Evolutionary conservation across 2,797 vertebrate genomes (phyloP), one percentile per base, ranked within the genome.

Genomic region (Lemur catta): DNA sequence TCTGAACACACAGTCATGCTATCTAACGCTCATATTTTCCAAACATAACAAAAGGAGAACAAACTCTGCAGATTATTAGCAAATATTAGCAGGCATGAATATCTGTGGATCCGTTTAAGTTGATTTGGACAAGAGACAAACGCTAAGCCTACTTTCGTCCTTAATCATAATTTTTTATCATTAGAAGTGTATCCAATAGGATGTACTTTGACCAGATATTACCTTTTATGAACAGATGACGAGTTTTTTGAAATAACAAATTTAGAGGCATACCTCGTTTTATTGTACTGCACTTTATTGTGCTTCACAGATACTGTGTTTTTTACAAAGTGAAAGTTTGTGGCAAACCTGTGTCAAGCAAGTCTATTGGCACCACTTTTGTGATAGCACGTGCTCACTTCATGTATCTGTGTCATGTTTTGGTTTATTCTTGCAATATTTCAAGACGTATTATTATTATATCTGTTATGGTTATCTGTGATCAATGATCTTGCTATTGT

Each of bases 11-110:
- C 93, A 97, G 95, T 85, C 95, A 48, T 93, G 79, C 79, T 91
- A 97, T 97, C 95, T 97, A 97, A 96, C 26, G 76, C 95, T 96
- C 96, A 71, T 95, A 97, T 96, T 97, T 98, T 95, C 96, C 81
- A 97, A 98, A 97, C 90, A 97, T 86, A 97, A 97, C 93, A 97
- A 97, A 98, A 95, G 94, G 94, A 96, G 96, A 87, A 94, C 72
- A 95, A 97, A 94, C 69, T 93, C 87, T 97, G 71, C 38, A 95
- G 69, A 94, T 94, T 95, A 92, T 96, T 89, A 78, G 81, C 96
- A 97, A 98, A 97, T 97, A 97, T 94, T 91, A 97, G 50, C 84
- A 96, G 92, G 91, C 26, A 81, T 3, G 33, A 81, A 84, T 75
- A 93, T 38, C 59, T 55, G 38, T 61, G 41, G 48, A 48, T 96